Conservation (phyloP, 2,113 vertebrate genomes). For the Gymnarchus niloticus region DNA sequence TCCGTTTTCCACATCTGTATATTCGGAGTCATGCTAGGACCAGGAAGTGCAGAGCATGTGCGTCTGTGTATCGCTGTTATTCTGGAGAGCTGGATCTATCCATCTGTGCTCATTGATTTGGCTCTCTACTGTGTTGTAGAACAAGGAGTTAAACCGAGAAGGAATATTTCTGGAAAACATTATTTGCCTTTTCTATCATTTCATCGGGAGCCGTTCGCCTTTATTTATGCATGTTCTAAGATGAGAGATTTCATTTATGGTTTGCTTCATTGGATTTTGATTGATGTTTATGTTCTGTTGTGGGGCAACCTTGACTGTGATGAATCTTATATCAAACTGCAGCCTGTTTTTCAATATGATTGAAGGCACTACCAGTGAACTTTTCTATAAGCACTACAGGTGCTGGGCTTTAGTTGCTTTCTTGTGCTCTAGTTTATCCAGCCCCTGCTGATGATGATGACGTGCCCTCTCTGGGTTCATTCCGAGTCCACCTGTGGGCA, state of each 20-base stretch:
- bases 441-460: not conserved
- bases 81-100: not conserved
- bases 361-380: constrained; percentile 1
- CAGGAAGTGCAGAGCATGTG: not conserved
- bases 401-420: too few species aligned
- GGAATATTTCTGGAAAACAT: not conserved
- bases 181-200: not conserved
- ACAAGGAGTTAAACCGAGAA: not conserved
- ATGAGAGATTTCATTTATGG: constrained; percentile 21
- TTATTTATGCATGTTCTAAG: constrained; percentile 12
- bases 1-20: not conserved
- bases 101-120: not conserved
- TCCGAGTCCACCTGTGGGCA: not conserved
- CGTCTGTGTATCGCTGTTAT: not conserved
- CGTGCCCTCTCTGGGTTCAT: not conserved
- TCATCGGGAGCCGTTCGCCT: not conserved
- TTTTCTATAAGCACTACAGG: constrained; percentile 3
- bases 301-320: constrained; percentile 32
- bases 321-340: constrained; percentile 21
- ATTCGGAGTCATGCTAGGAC: not conserved
- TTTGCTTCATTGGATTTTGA: constrained; percentile 23
- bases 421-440: not conserved
- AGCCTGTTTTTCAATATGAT: constrained; percentile 24
- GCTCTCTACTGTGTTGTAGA: not conserved
- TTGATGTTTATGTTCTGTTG: constrained; percentile 31